These are phyloP conservation scores for Acromyrmex charruanus DNA, from an alignment of 1,140 invertebrate species.

Conservation along the genomic window DNA sequence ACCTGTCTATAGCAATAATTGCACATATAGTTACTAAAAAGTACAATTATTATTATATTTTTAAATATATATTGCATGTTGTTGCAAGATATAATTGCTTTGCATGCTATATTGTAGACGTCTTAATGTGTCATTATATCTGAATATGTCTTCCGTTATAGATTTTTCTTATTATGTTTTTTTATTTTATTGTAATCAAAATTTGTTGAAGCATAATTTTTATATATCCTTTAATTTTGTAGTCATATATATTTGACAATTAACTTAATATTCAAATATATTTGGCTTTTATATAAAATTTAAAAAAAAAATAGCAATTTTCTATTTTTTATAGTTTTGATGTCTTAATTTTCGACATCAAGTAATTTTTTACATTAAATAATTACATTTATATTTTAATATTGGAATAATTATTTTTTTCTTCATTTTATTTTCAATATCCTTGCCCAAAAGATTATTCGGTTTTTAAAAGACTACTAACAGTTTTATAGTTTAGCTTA, in stretches of 20 bases:
- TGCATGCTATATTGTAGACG: slow-evolving; percentile 27
- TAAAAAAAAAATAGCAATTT: background rate
- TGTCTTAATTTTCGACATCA: background rate
- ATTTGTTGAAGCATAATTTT: background rate
- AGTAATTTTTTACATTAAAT: background rate
- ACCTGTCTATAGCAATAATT: background rate
- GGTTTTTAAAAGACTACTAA: background rate
- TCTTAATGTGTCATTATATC: background rate
- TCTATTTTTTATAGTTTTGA: background rate
- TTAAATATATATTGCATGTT: slow-evolving; percentile 1
- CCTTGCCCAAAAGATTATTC: background rate
- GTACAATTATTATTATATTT: background rate
- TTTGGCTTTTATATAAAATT: slow-evolving; percentile 1
- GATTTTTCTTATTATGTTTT: background rate
- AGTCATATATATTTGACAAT: background rate
- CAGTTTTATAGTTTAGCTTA: slow-evolving; percentile 15
- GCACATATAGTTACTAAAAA: slow-evolving; percentile 9
- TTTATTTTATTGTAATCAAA: background rate
- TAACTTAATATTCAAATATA: background rate
- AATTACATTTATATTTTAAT: background rate
- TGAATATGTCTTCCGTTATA: background rate
- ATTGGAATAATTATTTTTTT: background rate
- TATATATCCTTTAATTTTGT: background rate
- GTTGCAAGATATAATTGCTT: slow-evolving; percentile 22
- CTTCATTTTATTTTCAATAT: background rate